Evolutionary conservation across 2,888 invertebrate species (phyloP), one percentile per base, ranked within the genome.

Genomic region (Phymatocera aterrima): DNA sequence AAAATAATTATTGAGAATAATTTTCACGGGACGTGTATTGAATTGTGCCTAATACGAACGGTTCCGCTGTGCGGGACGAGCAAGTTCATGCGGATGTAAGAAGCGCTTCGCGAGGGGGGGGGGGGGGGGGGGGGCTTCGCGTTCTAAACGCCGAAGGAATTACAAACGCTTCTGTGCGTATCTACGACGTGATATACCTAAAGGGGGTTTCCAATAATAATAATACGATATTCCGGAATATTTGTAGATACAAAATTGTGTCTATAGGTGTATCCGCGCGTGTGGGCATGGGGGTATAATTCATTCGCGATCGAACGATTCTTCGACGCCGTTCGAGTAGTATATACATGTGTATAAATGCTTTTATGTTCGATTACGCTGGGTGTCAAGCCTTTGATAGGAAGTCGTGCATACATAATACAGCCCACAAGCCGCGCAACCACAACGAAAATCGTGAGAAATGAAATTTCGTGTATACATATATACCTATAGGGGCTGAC

Each of bases 231-330:
- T 57, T 57, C 15, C 15, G 8, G 15, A 57, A 12, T 24, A 57
- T 57, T 57, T 57, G 57, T 57, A 28, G 57, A 57, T 57, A 57
- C 24, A 60, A 8, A 28, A 4, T 5, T 6, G 28, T 60, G 12
- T 43, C 46, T 40, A 12, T 15, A 34, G 10, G 37, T 57, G 1
- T 12, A 21, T 51, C 8, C 60, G 15, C 60, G 28, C n/a, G 12
- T 64, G 37, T 6, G 21, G 34, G 37, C 18, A 37, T 37, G n/a
- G 37, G 37, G 37, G 6, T 64, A 64, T n/a, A n/a, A n/a, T n/a
- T n/a, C n/a, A 64, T 64, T 64, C 10, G 64, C 34, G n/a, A n/a
- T 34, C 37, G 18, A 64, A 64, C 64, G 37, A 64, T 37, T 64
- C 37, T 12, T 12, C 43, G 43, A 15, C 51, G 57, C 21, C 28